Evolutionary conservation across 2,113 vertebrate species (phyloP).

Genomic region (Indicator indicator): DNA sequence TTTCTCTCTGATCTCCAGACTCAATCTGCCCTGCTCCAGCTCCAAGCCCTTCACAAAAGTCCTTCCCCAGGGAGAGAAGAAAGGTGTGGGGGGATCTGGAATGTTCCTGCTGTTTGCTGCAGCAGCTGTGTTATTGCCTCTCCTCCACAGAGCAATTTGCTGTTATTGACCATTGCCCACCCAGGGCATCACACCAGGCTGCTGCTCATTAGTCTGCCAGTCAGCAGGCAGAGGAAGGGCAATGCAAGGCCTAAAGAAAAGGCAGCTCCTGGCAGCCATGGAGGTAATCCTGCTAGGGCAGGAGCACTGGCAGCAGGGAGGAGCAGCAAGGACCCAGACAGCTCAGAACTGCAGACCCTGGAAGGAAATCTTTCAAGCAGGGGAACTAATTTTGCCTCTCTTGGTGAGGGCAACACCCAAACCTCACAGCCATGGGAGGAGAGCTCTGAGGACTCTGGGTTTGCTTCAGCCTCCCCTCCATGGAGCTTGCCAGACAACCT

Average conservation of each 20-base stretch:
- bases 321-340: not conserved
- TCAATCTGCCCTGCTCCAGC: no score
- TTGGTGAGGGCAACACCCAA: no score
- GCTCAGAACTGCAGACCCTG: not conserved
- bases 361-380: not conserved
- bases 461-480: not conserved
- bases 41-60: no score
- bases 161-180: slow-evolving; percentile 35
- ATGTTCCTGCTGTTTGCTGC: no score
- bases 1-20: no score
- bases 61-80: no score
- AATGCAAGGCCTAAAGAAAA: slow-evolving; percentile 7
- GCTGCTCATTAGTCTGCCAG: slow-evolving; percentile 49
- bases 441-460: not conserved
- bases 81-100: no score
- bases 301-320: not conserved
- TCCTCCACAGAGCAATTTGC: slow-evolving; percentile 44
- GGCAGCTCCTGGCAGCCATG: slow-evolving; percentile 1
- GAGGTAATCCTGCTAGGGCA: not conserved
- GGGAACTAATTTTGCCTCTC: not conserved
- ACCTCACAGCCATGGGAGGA: not conserved
- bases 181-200: slow-evolving; percentile 8
- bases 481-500: not conserved
- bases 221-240: slow-evolving; percentile 24
- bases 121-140: slow-evolving; percentile 19